Conservation (phyloP, 1,140 invertebrate genomes). For the Littorina saxatilis region DNA sequence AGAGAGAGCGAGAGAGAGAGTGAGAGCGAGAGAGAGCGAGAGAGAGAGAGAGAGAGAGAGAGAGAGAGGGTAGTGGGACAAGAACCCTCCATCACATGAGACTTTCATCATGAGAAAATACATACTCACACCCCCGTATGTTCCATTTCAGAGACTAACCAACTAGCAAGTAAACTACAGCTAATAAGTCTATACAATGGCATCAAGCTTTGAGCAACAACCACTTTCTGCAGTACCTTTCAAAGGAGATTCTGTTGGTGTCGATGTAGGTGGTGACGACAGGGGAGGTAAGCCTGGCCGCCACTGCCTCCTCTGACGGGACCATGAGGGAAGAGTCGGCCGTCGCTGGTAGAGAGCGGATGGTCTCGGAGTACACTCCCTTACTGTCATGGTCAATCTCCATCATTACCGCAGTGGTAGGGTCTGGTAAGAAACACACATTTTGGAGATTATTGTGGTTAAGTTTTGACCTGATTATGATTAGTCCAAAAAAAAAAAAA, state of each 20-base stretch:
- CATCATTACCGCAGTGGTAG: constrained; percentile 87
- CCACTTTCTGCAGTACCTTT: constrained; percentile 81
- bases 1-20: not conserved
- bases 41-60: not conserved
- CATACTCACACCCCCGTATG: too few relatives aligned
- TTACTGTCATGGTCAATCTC: constrained; percentile 94
- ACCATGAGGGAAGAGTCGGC: constrained; percentile 59
- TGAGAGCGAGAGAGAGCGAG: not conserved
- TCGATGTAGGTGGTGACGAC: constrained; percentile 89
- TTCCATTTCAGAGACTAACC: too few relatives aligned
- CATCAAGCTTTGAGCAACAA: too few relatives aligned
- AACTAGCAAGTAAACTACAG: too few relatives aligned
- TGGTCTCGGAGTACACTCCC: constrained; percentile 85
- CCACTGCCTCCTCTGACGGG: constrained; percentile 81
- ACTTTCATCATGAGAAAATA: too few relatives aligned
- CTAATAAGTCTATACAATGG: too few relatives aligned
- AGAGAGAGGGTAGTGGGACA: too few relatives aligned
- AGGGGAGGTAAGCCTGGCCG: constrained; percentile 77
- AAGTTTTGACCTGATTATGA: too few relatives aligned
- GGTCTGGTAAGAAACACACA: too few relatives aligned
- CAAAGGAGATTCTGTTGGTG: constrained; percentile 98
- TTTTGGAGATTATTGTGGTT: too few relatives aligned
- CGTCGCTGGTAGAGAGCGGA: constrained; percentile 57
- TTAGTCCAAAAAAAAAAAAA: too few relatives aligned
- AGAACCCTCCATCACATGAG: too few relatives aligned